Base-by-base conservation (phyloP, 2,113 vertebrate genomes). In the Phocoena phocoena region DNA sequence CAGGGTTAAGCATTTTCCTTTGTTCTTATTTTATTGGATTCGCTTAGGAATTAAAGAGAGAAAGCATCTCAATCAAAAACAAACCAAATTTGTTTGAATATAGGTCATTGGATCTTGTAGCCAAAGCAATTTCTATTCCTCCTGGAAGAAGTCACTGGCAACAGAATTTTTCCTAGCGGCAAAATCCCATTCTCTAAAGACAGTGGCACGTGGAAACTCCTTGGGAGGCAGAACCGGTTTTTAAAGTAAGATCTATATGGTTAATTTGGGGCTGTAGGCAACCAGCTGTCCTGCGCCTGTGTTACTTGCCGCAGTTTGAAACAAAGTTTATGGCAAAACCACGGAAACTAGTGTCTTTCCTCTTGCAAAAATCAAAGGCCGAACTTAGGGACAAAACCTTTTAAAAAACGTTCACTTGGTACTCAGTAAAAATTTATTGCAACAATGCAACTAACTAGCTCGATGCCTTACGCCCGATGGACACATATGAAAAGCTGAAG, bases 241-340 rank as follows among this genome's bases (percentile, higher is more conserved):
- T 76, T 58, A 41, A 80, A 95, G 76, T 33, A 31, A 76, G 20
- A 17, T 94, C 47, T 65, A 14, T 12, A 38, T 71, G 14, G 18
- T 77, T 53, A 25, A 58, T 55, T 53, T 88, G 4, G 53, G 58
- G 4, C 31, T 55, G 12, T 44, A 50, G n/a, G 41, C 41, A 60
- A 47, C 2, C 12, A 21, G 13, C 18, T 0, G 1, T 6, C 6
- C n/a, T 5, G 5, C 4, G 8, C 18, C 23, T 96, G 95, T 97
- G 96, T 90, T 97, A 95, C 71, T 97, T 92, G 47, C 65, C 76
- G 67, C 38, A 87, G 1, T 83, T 87, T n/a, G 47, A 95, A 95
- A 74, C 89, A 93, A 95, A 53, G 38, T 96, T 97, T 92, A 5
- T 85, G 8, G 6, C 21, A 8, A 92, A 93, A 73, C 5, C 28